These are phyloP conservation scores for Anguilla anguilla DNA, from an alignment of 2,797 vertebrate genomes.

Conservation along the genomic window DNA sequence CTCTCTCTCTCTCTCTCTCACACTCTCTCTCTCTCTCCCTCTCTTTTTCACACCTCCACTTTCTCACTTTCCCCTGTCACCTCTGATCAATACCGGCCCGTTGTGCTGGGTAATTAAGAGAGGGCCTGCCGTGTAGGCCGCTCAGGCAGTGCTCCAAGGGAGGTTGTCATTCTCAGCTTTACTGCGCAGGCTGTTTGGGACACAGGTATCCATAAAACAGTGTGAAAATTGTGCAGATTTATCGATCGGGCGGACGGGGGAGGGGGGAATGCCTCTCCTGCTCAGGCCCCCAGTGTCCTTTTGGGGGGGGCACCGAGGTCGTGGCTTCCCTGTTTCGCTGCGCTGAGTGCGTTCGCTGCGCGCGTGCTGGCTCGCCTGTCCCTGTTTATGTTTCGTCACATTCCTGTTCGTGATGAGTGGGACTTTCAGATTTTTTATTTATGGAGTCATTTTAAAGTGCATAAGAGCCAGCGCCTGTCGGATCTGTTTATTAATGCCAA, in stretches of 20 bases:
- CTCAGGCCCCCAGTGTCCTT: not conserved
- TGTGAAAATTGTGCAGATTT: not conserved
- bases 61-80: not conserved
- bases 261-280: not conserved
- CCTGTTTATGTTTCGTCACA: not conserved
- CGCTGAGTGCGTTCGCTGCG: too few species aligned
- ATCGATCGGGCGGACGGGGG: not conserved
- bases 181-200: not conserved
- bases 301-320: too few species aligned
- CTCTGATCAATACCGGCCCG: slow-evolving; percentile 13
- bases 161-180: not conserved
- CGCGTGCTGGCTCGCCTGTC: too few species aligned
- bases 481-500: not conserved
- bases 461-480: not conserved
- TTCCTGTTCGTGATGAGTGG: not conserved
- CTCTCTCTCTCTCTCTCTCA: slow-evolving; percentile 40
- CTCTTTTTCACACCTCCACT: slow-evolving; percentile 14
- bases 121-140: not conserved
- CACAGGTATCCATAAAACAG: not conserved
- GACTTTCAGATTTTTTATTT: not conserved
- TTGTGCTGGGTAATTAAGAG: not conserved
- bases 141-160: not conserved
- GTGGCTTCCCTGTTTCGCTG: not conserved
- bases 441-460: not conserved
- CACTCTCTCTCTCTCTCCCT: slow-evolving; percentile 16